phyloP scores from a whole-genome alignment of 2,888 invertebrate genomes.

The Mystacides longicornis region DNA sequence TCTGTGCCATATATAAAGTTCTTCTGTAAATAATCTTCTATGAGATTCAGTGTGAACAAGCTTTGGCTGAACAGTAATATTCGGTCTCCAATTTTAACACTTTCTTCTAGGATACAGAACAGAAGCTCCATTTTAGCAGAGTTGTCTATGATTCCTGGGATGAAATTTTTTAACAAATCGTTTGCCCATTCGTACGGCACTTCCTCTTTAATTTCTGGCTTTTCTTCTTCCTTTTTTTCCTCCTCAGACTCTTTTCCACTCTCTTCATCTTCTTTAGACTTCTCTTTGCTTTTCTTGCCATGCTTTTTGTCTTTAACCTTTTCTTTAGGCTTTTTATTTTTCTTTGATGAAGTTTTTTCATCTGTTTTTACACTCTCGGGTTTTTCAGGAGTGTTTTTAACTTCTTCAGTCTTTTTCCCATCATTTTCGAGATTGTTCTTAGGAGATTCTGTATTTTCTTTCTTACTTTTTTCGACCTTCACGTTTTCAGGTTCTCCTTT shows the following conservation, averaged over 20 bases:
- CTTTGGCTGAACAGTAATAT: conserved; percentile 94
- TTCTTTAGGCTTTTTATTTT: conserved; percentile 35
- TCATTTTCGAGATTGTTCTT: background rate
- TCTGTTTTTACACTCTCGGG: conserved; percentile 26
- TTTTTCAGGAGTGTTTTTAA: conserved; percentile 3
- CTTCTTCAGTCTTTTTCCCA: background rate
- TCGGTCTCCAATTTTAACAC: conserved; percentile 80
- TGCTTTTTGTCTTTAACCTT: conserved; percentile 39
- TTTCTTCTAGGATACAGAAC: conserved; percentile 84
- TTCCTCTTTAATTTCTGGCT: conserved; percentile 67
- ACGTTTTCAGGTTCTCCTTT: conserved; percentile 3
- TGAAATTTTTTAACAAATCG: conserved; percentile 76
- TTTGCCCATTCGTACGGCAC: conserved; percentile 86
- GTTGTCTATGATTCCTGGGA: conserved; percentile 82
- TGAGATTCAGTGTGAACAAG: conserved; percentile 86
- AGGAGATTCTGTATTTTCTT: conserved; percentile 10
- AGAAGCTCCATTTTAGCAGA: conserved; percentile 94
- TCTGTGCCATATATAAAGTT: conserved; percentile 60
- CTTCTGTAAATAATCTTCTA: conserved; percentile 85
- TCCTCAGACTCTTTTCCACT: conserved; percentile 46
- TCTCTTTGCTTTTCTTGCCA: conserved; percentile 43
- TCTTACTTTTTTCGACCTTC: conserved; percentile 14
- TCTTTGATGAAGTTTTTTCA: conserved; percentile 25
- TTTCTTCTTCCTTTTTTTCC: conserved; percentile 58
- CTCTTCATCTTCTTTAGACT: conserved; percentile 44